Evolutionary conservation across 2,888 invertebrate genomes (phyloP).

Genomic region (Drosophila sordidula): DNA sequence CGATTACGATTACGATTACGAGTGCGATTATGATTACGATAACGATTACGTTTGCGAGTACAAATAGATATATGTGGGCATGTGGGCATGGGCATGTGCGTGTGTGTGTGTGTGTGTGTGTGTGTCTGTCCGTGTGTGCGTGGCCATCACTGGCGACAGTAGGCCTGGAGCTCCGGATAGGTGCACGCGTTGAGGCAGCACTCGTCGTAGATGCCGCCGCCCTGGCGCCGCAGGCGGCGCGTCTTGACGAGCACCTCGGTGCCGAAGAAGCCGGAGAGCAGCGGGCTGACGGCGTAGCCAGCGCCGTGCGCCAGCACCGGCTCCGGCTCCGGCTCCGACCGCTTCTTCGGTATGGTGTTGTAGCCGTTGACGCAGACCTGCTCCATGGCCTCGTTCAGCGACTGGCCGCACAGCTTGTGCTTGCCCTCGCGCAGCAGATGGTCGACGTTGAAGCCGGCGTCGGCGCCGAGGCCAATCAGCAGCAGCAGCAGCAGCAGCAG

Average conservation of each 20-base stretch:
- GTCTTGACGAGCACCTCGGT: constrained; percentile 65
- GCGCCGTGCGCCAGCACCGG: neutral
- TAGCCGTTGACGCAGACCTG: constrained; percentile 66
- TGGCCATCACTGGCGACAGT: constrained; percentile 55
- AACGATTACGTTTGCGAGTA: constrained; percentile 39
- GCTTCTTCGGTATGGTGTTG: constrained; percentile 49
- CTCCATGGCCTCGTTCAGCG: constrained; percentile 63
- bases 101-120: constrained; percentile 1
- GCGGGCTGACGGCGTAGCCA: constrained; percentile 41
- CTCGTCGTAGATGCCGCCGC: constrained; percentile 68
- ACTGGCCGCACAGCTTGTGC: constrained; percentile 71
- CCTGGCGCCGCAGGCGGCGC: constrained; percentile 49
- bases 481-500: constrained; percentile 27
- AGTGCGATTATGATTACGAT: constrained; percentile 50
- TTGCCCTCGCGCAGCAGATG: constrained; percentile 49
- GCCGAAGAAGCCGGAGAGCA: constrained; percentile 63
- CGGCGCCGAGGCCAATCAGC: constrained; percentile 20
- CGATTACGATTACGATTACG: constrained; percentile 30
- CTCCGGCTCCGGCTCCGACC: constrained; percentile 8
- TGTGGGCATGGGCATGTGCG: constrained; percentile 10
- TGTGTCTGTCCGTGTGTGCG: constrained; percentile 1
- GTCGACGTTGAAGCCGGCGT: constrained; percentile 11
- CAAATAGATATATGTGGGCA: neutral
- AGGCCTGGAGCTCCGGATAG: constrained; percentile 63
- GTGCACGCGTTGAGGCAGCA: constrained; percentile 72